These are phyloP conservation scores for Drosophila conformis DNA, from an alignment of 2,888 invertebrate species.

Conservation along the genomic window DNA sequence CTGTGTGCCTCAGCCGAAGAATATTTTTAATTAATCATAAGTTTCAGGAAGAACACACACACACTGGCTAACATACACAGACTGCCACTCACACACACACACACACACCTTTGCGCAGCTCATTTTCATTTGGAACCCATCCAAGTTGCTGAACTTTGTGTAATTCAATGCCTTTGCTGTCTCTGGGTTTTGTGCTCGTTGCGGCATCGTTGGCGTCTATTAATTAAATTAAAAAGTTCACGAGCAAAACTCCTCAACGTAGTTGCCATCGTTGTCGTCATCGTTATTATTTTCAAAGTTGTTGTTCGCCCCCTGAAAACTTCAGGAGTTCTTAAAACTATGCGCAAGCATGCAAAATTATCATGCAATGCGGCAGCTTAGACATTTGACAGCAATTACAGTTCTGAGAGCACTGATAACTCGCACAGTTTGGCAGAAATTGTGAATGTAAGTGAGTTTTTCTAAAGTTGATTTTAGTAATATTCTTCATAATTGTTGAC, in stretches of 20 bases:
- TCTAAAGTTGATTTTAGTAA: not conserved
- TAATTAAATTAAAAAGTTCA: conserved; percentile 79
- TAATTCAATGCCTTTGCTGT: conserved; percentile 60
- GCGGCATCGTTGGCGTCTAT: conserved; percentile 66
- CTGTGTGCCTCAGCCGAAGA: conserved; percentile 19
- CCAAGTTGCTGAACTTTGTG: conserved; percentile 54
- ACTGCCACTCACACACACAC: not conserved
- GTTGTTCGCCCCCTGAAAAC: conserved; percentile 20
- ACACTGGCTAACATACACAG: conserved; percentile 19
- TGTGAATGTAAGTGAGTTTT: not conserved
- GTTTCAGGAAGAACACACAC: conserved; percentile 56
- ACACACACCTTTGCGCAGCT: conserved; percentile 32
- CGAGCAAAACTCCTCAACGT: conserved; percentile 43
- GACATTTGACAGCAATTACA: conserved; percentile 46
- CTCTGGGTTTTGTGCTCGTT: conserved; percentile 47
- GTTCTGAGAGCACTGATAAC: conserved; percentile 12
- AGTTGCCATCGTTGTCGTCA: conserved; percentile 19
- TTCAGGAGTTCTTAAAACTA: conserved; percentile 57
- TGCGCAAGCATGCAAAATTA: conserved; percentile 67
- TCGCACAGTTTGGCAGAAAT: not conserved
- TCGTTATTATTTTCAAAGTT: not conserved
- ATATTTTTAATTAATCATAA: conserved; percentile 76
- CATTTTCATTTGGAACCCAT: conserved; percentile 46
- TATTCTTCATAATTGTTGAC: not conserved
- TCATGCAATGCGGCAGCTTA: conserved; percentile 43